Percentiles rank a stretch among this genome's conserved stretches.
Conservation (phyloP, 2,888 invertebrate species). For the Rotaria macrura region DNA sequence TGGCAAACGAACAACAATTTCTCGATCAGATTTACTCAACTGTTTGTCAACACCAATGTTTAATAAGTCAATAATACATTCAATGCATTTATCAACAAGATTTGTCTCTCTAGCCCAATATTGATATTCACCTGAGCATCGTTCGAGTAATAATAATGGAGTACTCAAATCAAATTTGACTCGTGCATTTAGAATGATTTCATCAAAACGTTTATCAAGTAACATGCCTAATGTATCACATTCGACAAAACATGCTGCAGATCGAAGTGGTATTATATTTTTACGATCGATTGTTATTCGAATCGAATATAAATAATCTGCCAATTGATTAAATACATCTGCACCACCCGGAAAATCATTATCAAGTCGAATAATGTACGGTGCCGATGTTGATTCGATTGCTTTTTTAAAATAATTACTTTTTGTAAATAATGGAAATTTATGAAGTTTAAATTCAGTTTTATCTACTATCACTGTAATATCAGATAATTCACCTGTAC, state of each 20-base stretch:
- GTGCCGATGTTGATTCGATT: constrained; percentile 33
- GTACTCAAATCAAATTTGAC: constrained; percentile 24
- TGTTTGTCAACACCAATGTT: background rate
- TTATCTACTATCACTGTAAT: constrained; percentile 42
- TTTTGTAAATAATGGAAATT: constrained; percentile 46
- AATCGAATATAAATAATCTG: constrained; percentile 48
- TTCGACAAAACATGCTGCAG: constrained; percentile 43
- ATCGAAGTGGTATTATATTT: constrained; percentile 42
- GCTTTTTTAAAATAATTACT: constrained; percentile 45
- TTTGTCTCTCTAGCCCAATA: constrained; percentile 40
- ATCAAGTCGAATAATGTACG: constrained; percentile 38
- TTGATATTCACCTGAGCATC: constrained; percentile 31
- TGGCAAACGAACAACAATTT: constrained; percentile 23
- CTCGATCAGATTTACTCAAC: background rate
- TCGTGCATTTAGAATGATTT: constrained; percentile 37
- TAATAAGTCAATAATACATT: constrained; percentile 41
- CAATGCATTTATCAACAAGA: constrained; percentile 39
- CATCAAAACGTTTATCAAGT: constrained; percentile 42
- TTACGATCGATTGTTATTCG: constrained; percentile 40
- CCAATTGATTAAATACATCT: constrained; percentile 42
- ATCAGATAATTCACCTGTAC: constrained; percentile 46
- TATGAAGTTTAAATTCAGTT: constrained; percentile 43
- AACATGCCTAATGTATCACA: constrained; percentile 41
- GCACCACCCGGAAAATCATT: constrained; percentile 44
- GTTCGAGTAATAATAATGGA: constrained; percentile 20